A percentile compares a stretch with the other conserved stretches of the same genome.
These are phyloP conservation scores for Myzus persicae DNA, from an alignment of 1,140 invertebrate genomes.

Conservation along the genomic window DNA sequence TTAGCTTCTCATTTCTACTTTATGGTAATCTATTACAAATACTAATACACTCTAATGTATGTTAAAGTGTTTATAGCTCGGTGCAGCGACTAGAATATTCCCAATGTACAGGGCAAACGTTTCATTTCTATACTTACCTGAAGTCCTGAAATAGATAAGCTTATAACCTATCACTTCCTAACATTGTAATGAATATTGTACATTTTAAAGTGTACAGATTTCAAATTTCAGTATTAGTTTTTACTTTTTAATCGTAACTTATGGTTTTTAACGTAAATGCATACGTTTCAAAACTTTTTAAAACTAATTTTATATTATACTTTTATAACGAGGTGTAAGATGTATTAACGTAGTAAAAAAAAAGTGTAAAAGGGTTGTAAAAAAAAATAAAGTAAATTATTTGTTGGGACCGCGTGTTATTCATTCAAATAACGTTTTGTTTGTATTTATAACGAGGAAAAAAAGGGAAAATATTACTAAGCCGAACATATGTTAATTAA, in stretches of 20 bases:
- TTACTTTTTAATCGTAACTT: neutral
- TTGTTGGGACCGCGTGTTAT: slow-evolving; percentile 15
- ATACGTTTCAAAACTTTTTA: neutral
- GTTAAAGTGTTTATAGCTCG: neutral
- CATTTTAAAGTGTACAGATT: neutral
- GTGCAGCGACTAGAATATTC: neutral
- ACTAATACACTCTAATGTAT: neutral
- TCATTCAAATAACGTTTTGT: slow-evolving; percentile 43
- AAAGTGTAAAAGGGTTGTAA: neutral
- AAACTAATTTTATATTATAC: neutral
- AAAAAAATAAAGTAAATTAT: neutral
- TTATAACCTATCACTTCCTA: neutral
- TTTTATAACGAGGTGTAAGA: neutral
- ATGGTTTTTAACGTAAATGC: neutral
- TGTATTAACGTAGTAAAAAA: neutral
- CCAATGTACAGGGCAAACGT: neutral
- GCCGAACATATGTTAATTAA: slow-evolving; percentile 43
- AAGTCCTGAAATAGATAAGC: neutral
- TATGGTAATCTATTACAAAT: neutral
- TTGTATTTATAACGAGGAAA: neutral
- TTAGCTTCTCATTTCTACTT: neutral
- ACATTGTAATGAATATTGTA: neutral
- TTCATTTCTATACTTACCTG: neutral
- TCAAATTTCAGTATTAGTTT: neutral
- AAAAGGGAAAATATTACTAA: slow-evolving; percentile 13